Evolutionary conservation across 1,140 invertebrate species (phyloP).

Genomic region (Pomacea maculata): DNA sequence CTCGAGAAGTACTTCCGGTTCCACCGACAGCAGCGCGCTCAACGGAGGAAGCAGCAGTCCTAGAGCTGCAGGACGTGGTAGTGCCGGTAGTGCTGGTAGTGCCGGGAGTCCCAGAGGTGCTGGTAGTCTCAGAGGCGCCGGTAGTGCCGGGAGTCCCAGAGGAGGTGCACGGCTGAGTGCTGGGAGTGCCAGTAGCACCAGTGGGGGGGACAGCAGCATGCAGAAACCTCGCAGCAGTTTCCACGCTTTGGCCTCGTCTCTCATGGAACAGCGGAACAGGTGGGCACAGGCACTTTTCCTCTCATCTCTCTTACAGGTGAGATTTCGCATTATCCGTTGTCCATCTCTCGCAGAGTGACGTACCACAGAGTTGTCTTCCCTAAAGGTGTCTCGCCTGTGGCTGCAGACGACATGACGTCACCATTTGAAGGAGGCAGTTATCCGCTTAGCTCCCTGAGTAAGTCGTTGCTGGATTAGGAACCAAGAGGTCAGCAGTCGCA

Average conservation of each 20-base stretch:
- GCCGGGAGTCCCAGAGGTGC: no score
- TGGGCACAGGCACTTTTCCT: neutral
- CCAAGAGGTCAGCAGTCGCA: neutral
- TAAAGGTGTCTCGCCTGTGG: neutral
- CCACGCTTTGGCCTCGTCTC: constrained; percentile 8
- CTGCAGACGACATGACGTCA: no score
- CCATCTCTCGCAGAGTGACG: neutral
- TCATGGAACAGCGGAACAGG: constrained; percentile 15
- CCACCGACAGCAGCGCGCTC: no score
- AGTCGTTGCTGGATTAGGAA: no score
- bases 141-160: neutral
- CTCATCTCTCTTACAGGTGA: neutral
- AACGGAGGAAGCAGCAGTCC: no score
- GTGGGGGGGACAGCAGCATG: neutral
- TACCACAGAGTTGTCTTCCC: neutral
- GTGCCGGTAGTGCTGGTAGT: no score
- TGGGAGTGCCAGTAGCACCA: constrained; percentile 9
- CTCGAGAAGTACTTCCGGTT: neutral
- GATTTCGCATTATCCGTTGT: neutral
- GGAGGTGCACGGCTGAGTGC: no score
- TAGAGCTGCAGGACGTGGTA: no score
- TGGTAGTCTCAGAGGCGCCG: neutral
- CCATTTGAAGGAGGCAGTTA: neutral
- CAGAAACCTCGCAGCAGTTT: neutral
- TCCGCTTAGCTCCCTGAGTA: neutral